Percentiles rank a stretch among this genome's conserved stretches.
Conservation (phyloP, 1,140 invertebrate genomes). For the Pteromalus puparum region DNA sequence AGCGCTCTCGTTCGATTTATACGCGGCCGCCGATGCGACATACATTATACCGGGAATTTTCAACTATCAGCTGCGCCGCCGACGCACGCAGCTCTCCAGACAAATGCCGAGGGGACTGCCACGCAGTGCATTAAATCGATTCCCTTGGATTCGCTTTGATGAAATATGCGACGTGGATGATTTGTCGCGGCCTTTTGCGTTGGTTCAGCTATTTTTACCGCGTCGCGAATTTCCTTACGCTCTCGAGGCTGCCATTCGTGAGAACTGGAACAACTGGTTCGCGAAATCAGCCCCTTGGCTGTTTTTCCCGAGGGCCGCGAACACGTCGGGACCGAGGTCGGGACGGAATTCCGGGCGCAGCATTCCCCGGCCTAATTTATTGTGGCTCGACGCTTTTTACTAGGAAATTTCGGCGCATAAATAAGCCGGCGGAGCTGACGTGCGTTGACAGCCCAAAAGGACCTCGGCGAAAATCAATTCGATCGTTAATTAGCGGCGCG, state of each 20-base stretch:
- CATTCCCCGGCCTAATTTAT: slow-evolving; percentile 34
- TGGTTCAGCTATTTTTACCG: background rate
- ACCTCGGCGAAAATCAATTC: slow-evolving; percentile 22
- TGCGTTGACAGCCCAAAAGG: background rate
- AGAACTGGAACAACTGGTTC: background rate
- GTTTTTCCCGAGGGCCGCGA: background rate
- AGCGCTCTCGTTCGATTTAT: slow-evolving; percentile 35
- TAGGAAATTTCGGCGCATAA: slow-evolving; percentile 25
- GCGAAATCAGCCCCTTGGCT: too few species aligned
- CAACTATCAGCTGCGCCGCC: slow-evolving; percentile 26
- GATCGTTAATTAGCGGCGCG: slow-evolving; percentile 44
- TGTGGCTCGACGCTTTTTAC: slow-evolving; percentile 17
- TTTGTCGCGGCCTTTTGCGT: background rate
- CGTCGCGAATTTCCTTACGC: too few species aligned
- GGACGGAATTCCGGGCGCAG: background rate
- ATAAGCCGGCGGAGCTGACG: background rate
- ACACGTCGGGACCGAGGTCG: background rate
- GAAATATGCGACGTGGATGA: slow-evolving; percentile 29
- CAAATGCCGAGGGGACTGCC: slow-evolving; percentile 4
- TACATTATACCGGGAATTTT: slow-evolving; percentile 37
- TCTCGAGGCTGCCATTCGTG: background rate
- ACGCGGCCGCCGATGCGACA: slow-evolving; percentile 3
- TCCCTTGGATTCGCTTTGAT: slow-evolving; percentile 43
- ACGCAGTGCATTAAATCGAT: slow-evolving; percentile 29
- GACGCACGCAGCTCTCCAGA: slow-evolving; percentile 1